Percentiles rank a stretch among this genome's conserved stretches.
These are phyloP conservation scores for Piezodorus guildinii DNA, from an alignment of 1,140 invertebrate genomes.

Conservation along the genomic window DNA sequence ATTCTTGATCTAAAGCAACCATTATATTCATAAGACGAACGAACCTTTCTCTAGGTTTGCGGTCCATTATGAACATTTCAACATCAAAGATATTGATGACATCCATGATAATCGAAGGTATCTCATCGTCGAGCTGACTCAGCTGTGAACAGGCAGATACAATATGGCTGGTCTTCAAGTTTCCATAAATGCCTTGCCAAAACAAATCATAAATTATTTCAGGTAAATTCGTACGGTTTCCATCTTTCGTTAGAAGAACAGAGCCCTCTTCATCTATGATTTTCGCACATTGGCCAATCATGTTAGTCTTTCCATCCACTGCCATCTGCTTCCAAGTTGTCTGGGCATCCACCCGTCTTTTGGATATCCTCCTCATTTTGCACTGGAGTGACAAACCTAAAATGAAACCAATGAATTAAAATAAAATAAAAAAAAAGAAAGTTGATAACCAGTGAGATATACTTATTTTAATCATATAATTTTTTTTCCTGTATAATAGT, in stretches of 20 bases:
- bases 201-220: conserved; percentile 31
- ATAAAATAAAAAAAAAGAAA: no score
- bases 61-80: conserved; percentile 48
- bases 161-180: conserved; percentile 31
- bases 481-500: no score
- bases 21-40: conserved; percentile 10
- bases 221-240: conserved; percentile 1
- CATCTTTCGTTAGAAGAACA: not conserved
- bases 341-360: not conserved
- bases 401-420: no score
- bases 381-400: no score
- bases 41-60: conserved; percentile 47
- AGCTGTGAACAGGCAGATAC: conserved; percentile 28
- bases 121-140: conserved; percentile 44
- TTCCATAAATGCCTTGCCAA: conserved; percentile 32
- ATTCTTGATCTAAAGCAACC: conserved; percentile 38
- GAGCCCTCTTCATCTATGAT: conserved; percentile 1
- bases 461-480: no score
- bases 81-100: conserved; percentile 67
- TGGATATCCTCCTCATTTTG: conserved; percentile 4
- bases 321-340: conserved; percentile 5
- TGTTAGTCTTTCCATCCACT: not conserved
- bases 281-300: not conserved
- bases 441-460: no score
- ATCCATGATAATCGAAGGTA: conserved; percentile 65